Evolutionary conservation across 1,140 invertebrate species (phyloP).

Genomic region (Cydia strobilella): DNA sequence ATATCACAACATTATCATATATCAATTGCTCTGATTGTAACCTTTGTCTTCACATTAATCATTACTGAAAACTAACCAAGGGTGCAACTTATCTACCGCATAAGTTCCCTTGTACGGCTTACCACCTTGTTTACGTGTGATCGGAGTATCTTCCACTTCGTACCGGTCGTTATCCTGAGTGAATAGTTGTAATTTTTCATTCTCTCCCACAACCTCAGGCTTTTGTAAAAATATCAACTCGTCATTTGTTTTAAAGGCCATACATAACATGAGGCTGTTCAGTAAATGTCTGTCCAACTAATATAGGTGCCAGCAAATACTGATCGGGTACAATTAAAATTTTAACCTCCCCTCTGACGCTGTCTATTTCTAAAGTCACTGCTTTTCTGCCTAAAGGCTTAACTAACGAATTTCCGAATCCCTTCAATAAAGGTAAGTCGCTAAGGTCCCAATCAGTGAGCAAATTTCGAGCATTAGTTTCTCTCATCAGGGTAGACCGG

Average conservation of each 20-base stretch:
- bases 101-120: not conserved
- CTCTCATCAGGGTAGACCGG: not conserved
- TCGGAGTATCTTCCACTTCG: conserved; percentile 14
- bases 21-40: too few species aligned
- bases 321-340: conserved; percentile 18
- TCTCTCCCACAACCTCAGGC: not conserved
- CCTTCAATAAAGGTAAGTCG: not conserved
- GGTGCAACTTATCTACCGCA: conserved; percentile 18
- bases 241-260: conserved; percentile 2
- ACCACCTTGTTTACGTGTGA: not conserved
- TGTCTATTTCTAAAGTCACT: not conserved
- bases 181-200: not conserved
- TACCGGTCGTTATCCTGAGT: not conserved
- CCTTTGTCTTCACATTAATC: not conserved
- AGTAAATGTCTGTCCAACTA: conserved; percentile 23
- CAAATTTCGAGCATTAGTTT: not conserved
- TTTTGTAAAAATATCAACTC: conserved; percentile 4
- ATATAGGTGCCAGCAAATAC: not conserved
- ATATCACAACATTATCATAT: too few species aligned
- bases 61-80: conserved; percentile 6
- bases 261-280: conserved; percentile 11
- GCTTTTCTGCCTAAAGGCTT: not conserved
- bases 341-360: not conserved
- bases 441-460: not conserved
- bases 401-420: conserved; percentile 24